Evolutionary conservation across 2,888 invertebrate genomes (phyloP), one percentile per base, ranked within the genome.

Genomic region (Pteria penguin): DNA sequence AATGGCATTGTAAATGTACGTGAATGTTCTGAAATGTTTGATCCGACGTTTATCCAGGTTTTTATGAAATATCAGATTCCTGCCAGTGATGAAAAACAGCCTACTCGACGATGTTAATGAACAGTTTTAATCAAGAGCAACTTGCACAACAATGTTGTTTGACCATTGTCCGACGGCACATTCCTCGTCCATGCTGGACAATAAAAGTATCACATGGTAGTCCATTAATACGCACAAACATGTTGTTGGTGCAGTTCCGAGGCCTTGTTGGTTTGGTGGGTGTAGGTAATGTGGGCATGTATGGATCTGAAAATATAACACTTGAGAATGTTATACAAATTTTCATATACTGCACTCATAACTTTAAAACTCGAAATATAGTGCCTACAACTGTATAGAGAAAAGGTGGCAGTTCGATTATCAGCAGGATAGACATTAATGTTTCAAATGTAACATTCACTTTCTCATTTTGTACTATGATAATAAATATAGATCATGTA

Each of bases 111-210:
- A n/a, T n/a, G n/a, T n/a, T n/a, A n/a, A n/a, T n/a, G n/a, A n/a
- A n/a, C n/a, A n/a, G n/a, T n/a, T n/a, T n/a, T n/a, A n/a, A 45
- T 45, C 45, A 45, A 45, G 45, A 45, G 29, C 77, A 78, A 36
- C 74, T 78, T 24, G 29, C 67, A 45, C 77, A 78, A 24, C 77
- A 78, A n/a, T 78, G 74, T 74, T 66, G 58, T 8, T 70, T 63
- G 11, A 78, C 69, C 14, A 71, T 66, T 22, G 70, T 60, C 36
- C 74, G 60, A 2, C 52, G 45, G 63, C 77, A 78, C 32, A 70
- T 68, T 4, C 31, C 45, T 57, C 58, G n/a, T 33, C 74, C 74
- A 31, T 65, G 65, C 33, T 67, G 61, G 18, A 65, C 45, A 4
- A 78, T 45, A 60, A 74, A 78, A 14, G 31, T 69, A n/a, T 69